Evolutionary conservation across 1,140 invertebrate genomes (phyloP), one percentile per base, ranked within the genome.

Genomic region (Radopholus similis): DNA sequence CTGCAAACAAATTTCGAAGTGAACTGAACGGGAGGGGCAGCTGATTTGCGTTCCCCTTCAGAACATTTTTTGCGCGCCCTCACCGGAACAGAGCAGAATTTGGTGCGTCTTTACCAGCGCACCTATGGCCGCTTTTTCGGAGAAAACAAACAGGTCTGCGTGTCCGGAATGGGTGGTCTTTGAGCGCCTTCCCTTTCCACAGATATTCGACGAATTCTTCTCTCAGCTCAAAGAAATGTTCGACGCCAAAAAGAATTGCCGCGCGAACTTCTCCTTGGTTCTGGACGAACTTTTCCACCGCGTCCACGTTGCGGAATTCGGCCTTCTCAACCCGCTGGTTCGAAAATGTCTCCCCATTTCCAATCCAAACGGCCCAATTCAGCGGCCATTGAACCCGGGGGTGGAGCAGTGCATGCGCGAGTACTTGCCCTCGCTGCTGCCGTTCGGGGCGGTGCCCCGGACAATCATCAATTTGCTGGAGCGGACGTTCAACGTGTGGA

Each of bases 291-390:
- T 64, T 18, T 51, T 64, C 57, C 49, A 63, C 11, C 38, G 57
- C n/a, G 56, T 64, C 32, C 56, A 37, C 42, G 30, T 64, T 18
- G 42, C 37, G 32, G 63, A 64, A 63, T 64, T 64, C 21, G 49
- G 26, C 37, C 23, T 64, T 11, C 58, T 64, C 4, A 64, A 64
- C 47, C 63, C 63, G 21, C 11, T 64, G 37, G 63, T 64, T 35
- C 21, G 2, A 13, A n/a, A 30, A 15, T 26, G 21, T 26, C 11
- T 28, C 11, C 34, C 13, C 34, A 57, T 26, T 34, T 64, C 2
- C 15, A 21, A 8, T 65, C 30, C 34, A 58, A 63, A 30, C 2
- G 42, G 26, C 55, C n/a, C n/a, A n/a, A n/a, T n/a, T n/a, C 21
- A 63, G 63, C 58, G 51, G 5, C 5, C 32, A n/a, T 18, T 51